Conservation (phyloP, 2,888 invertebrate species). For the Lasioglossum calceatum region DNA sequence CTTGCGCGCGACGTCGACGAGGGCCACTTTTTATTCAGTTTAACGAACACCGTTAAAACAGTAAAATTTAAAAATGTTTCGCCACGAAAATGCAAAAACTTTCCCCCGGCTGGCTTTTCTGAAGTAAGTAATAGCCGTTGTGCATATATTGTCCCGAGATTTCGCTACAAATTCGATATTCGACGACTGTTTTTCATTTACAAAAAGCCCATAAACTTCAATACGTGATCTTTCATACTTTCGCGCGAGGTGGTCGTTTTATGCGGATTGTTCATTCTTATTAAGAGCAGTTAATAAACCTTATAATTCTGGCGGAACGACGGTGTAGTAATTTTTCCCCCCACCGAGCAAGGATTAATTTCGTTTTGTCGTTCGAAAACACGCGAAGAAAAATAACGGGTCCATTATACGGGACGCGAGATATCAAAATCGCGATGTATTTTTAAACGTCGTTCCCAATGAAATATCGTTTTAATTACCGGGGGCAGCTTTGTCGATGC, state of each 20-base stretch:
- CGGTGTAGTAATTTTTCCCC: no score
- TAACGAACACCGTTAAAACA: constrained; percentile 6
- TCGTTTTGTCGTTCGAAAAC: neutral
- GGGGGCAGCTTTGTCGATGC: constrained; percentile 35
- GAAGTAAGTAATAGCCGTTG: neutral
- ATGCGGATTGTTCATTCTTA: neutral
- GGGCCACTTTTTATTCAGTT: neutral
- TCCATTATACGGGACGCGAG: constrained; percentile 29
- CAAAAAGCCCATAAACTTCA: neutral
- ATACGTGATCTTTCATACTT: neutral
- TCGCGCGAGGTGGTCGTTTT: neutral
- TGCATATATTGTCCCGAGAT: neutral
- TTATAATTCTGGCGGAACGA: neutral
- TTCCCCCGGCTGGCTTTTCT: neutral
- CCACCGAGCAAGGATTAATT: neutral
- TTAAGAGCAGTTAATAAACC: neutral
- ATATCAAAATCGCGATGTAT: constrained; percentile 33
- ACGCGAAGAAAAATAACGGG: neutral
- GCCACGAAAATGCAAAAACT: constrained; percentile 5
- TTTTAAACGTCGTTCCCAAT: constrained; percentile 46
- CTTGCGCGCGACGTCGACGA: neutral
- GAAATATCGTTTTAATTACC: constrained; percentile 51
- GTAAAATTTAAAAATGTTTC: constrained; percentile 8
- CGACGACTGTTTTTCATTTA: neutral
- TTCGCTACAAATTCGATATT: neutral